Evolutionary conservation across 2,797 vertebrate genomes (phyloP), one percentile per base, ranked within the genome.

Genomic region (Myotis myotis): DNA sequence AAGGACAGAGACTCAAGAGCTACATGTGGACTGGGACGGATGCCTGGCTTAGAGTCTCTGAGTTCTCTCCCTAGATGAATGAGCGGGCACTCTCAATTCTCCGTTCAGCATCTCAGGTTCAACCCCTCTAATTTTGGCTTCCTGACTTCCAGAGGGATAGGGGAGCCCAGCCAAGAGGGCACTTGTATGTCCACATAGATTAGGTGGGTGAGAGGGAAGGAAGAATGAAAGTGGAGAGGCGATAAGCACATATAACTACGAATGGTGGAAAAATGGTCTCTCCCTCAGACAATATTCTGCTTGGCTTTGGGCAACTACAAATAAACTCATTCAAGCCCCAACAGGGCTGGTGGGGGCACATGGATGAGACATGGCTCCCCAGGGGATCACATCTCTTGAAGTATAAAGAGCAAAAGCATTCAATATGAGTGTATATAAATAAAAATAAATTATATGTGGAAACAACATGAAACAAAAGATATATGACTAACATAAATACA

Each of bases 391-490:
- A 41, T 84, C 85, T 75, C 85, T 72, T 91, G 44, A 95, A 92
- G 88, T 57, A 86, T 49, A 91, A 93, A 75, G 62, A 81, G 75
- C 88, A 93, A 95, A 96, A 74, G 75, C 90, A 95, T 88, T 89
- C 92, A 85, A 92, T 66, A 57, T 30, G 64, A 70, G n/a, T 47
- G 41, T 75, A 89, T n/a, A 57, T 70, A 94, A 84, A 55, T 84
- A 36, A 55, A 97, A 91, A 95, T 94, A 95, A 97, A 96, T 95
- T 76, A 91, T 10, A 97, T 25, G 62, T 89, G 79, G 74, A 91
- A 94, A 90, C 57, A 91, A 94, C 79, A 95, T 88, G 95, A 95
- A 96, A 91, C 76, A 82, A 97, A 94, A 96, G 95, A 97, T 92
- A 90, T 84, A 96, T 91, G 71, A 87, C 75, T 10, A 38, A 92